Base-by-base conservation (phyloP, 2,797 vertebrate species). In the Luscinia luscinia region DNA sequence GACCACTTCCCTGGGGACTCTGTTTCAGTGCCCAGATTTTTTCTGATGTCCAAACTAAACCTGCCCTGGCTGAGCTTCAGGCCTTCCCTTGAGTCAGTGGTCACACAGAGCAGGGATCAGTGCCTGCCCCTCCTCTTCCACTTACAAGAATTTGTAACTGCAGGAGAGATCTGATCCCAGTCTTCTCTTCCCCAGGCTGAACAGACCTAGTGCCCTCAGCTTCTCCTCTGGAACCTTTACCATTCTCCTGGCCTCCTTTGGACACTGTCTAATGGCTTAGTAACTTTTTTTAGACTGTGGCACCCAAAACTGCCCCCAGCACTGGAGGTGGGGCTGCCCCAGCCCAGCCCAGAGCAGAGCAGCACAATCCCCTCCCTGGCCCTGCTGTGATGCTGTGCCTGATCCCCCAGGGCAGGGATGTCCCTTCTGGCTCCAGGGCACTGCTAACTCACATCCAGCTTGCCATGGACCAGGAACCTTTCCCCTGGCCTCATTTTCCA, bases 91-190 rank as follows among this genome's bases (percentile, higher is more conserved):
- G 8, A 2, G 18, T 45, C 12, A 45, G 45, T 22, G 45, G 32
- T 15, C 45, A 51, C 19, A 27, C 2, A 43, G 36, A 17, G 17
- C 8, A 74, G 45, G 27, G 38, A n/a, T 28, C 38, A 52, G 36
- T 52, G 46, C 18, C 62, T 75, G 70, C 12, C 22, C 45, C n/a
- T 59, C 15, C 45, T n/a, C 45, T 15, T 27, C 51, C 3, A 7
- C 9, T 32, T 3, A 38, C 0, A 0, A 38, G 15, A 52, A 59
- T 9, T 9, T 59, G 38, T 26, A 15, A 2, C 27, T 27, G 18
- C 32, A 27, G 1, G 1, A 32, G 45, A 27, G 21, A 5, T 19
- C 5, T 75, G 0, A 1, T 18, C 22, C 43, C 52, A 36, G 26
- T 32, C 32, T 58, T 43, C 26, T 57, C 51, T 41, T 20, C 27